Percentiles rank a stretch among this genome's conserved stretches.
These are phyloP conservation scores for Gonioctena quinquepunctata DNA, from an alignment of 1,140 invertebrate species.

Conservation along the genomic window DNA sequence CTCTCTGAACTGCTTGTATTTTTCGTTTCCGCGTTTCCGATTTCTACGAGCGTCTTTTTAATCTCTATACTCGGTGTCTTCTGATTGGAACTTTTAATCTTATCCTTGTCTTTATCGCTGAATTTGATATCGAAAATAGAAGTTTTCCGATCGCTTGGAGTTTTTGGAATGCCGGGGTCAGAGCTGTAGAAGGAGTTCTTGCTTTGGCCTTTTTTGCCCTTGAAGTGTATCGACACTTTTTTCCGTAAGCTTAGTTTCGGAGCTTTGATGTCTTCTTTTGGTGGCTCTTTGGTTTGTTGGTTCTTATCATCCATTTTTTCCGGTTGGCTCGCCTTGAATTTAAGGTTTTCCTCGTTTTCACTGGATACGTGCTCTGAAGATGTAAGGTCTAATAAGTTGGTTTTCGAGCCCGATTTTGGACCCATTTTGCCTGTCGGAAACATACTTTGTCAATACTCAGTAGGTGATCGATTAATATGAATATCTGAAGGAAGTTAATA, in stretches of 20 bases:
- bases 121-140: constrained; percentile 37
- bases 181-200: constrained; percentile 24
- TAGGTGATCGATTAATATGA: no score
- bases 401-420: constrained; percentile 16
- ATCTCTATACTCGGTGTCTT: constrained; percentile 48
- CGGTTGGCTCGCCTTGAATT: constrained; percentile 43
- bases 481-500: no score
- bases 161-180: constrained; percentile 18
- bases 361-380: constrained; percentile 44
- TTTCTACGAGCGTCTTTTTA: constrained; percentile 39
- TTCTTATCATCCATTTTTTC: constrained; percentile 53
- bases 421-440: not conserved
- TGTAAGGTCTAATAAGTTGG: constrained; percentile 18
- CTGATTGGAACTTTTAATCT: constrained; percentile 28
- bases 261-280: constrained; percentile 31
- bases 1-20: constrained; percentile 42
- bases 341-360: constrained; percentile 57
- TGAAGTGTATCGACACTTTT: constrained; percentile 54
- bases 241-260: constrained; percentile 43
- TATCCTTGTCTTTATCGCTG: not conserved
- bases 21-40: constrained; percentile 37
- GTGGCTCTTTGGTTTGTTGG: constrained; percentile 31
- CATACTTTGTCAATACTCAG: no score
- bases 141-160: constrained; percentile 26
- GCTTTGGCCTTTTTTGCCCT: constrained; percentile 49